A percentile compares a stretch with the other conserved stretches of the same genome.
These are phyloP conservation scores for Chironomus tentans DNA, from an alignment of 2,888 invertebrate species.

Conservation along the genomic window DNA sequence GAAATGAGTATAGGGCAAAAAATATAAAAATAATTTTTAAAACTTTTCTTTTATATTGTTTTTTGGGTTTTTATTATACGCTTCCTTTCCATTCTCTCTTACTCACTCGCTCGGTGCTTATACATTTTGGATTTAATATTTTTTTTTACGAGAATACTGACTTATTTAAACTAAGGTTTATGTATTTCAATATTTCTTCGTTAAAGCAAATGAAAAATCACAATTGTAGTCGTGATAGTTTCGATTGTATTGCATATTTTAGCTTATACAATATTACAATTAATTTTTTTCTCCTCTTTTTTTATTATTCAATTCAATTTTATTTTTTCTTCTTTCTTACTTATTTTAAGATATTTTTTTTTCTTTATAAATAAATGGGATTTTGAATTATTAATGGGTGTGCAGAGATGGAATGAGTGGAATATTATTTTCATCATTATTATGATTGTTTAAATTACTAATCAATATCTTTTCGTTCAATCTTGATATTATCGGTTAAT, in stretches of 20 bases:
- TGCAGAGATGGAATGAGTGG: neutral
- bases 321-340: no score
- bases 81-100: neutral
- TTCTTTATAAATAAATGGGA: neutral
- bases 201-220: neutral
- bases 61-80: slow-evolving; percentile 9
- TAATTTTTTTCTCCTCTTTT: neutral
- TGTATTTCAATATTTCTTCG: neutral
- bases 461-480: no score
- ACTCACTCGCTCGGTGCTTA: neutral
- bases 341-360: neutral
- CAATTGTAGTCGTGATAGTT: slow-evolving; percentile 6
- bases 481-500: no score
- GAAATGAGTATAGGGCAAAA: neutral
- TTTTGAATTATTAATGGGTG: neutral
- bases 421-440: neutral
- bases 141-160: neutral
- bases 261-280: slow-evolving; percentile 8
- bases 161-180: slow-evolving; percentile 13
- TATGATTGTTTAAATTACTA: no score
- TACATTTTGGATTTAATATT: neutral
- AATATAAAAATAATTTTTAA: slow-evolving; percentile 25
- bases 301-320: no score
- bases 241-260: neutral
- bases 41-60: slow-evolving; percentile 22